A percentile compares a stretch with the other conserved stretches of the same genome.
Evolutionary conservation across 2,797 vertebrate species (phyloP).

Genomic region (Periparus ater): DNA sequence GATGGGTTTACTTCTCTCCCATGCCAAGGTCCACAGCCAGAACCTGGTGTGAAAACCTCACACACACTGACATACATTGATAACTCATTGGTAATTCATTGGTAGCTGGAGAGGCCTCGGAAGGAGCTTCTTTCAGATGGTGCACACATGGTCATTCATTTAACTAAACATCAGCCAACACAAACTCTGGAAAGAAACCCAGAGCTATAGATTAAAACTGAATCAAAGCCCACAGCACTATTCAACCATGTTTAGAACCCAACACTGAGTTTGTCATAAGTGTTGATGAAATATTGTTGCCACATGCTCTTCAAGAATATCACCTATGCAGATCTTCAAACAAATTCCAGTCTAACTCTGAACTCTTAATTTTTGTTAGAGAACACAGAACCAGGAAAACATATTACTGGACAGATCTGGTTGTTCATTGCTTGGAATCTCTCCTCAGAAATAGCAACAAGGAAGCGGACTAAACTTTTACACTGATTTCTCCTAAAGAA

Average conservation of each 20-base stretch:
- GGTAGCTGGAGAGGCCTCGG: neutral
- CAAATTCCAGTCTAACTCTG: neutral
- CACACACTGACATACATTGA: neutral
- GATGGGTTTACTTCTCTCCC: neutral
- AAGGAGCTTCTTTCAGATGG: neutral
- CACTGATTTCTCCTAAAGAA: neutral
- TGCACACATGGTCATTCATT: neutral
- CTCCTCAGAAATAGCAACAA: neutral
- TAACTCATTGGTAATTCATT: neutral
- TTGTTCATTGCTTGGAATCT: neutral
- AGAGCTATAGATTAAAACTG: neutral
- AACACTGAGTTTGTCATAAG: neutral
- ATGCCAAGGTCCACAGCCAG: neutral
- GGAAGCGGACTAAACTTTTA: neutral
- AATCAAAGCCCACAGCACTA: neutral
- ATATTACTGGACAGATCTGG: neutral
- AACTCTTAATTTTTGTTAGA: neutral
- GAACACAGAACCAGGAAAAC: neutral
- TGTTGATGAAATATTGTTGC: neutral
- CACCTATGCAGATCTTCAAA: neutral
- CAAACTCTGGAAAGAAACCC: neutral
- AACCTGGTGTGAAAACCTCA: neutral
- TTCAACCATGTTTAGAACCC: neutral
- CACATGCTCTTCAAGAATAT: neutral
- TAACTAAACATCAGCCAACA: neutral